Percentiles rank a stretch among this genome's conserved stretches.
These are phyloP conservation scores for Drosophila affinis DNA, from an alignment of 2,888 invertebrate species.

Conservation along the genomic window DNA sequence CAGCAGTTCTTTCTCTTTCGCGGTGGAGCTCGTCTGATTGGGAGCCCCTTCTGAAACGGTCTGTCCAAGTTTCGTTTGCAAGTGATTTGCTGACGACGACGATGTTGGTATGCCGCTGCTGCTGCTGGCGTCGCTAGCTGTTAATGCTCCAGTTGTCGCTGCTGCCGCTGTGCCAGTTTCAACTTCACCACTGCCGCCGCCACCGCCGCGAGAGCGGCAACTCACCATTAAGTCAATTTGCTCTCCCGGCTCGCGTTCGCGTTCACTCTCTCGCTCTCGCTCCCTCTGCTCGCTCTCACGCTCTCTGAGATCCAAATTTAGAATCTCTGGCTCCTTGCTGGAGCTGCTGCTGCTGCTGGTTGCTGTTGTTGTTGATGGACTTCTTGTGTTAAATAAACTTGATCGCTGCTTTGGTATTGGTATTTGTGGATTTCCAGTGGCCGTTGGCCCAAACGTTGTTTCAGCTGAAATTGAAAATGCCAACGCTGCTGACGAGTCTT, in stretches of 20 bases:
- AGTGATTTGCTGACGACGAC: conserved; percentile 81
- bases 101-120: conserved; percentile 35
- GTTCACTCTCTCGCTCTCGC: conserved; percentile 48
- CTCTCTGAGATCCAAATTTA: conserved; percentile 66
- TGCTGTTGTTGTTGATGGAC: conserved; percentile 23
- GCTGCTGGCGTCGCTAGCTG: conserved; percentile 21
- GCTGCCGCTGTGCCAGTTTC: conserved; percentile 63
- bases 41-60: conserved; percentile 63
- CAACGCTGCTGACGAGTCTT: conserved; percentile 30
- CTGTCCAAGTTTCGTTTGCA: conserved; percentile 81
- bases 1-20: conserved; percentile 16
- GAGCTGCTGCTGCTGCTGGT: conserved; percentile 53
- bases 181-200: conserved; percentile 70
- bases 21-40: conserved; percentile 26
- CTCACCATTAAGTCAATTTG: conserved; percentile 38
- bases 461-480: conserved; percentile 62
- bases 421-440: conserved; percentile 29
- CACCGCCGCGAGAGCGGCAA: conserved; percentile 51
- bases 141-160: conserved; percentile 71
- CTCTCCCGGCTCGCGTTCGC: conserved; percentile 36
- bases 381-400: conserved; percentile 66
- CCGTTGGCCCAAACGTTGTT: conserved; percentile 45
- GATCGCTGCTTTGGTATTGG: conserved; percentile 79
- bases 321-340: conserved; percentile 62
- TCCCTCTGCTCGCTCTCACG: conserved; percentile 27